Evolutionary conservation across 2,797 vertebrate species (phyloP), one percentile per base, ranked within the genome.

Genomic region (Philypnodon macrostomus): DNA sequence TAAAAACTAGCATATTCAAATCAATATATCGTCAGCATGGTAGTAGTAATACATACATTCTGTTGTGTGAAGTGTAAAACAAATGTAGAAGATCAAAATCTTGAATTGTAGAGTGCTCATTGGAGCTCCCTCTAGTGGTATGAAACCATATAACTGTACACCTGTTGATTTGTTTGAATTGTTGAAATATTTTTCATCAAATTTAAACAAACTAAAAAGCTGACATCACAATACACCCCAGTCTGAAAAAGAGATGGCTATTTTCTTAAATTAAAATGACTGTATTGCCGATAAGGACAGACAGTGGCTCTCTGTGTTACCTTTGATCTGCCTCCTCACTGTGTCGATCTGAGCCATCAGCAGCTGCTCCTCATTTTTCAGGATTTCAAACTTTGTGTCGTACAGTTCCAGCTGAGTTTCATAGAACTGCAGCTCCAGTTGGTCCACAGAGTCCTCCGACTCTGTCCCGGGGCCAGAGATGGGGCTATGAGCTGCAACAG

Each of bases 341-440:
- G 90, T 88, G 63, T 94, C 92, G 46, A 94, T 80, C 78, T 95
- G 93, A 38, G 91, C 90, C 70, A 93, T 49, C 53, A 98, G 89
- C 46, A 98, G 89, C 76, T 91, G 87, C 74, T 98, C 96, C 85
- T 98, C 95, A 21, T 94, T 90, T 79, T 90, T 96, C 75, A 98
- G 72, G 68, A 95, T 90, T 74, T 97, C 93, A 47, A 97, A 90
- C 70, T 95, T 94, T 69, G 92, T 71, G 49, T 95, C 92, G 8
- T 96, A 96, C 2, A 96, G 79, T 33, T 97, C 93, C 63, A 97
- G 77, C 33, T 98, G 95, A 1, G 84, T 88, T 79, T 96, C 93
- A 10, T 98, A 98, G 79, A 92, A 98, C 16, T 90, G 89, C 67
- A 96, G 85, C 82, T 98, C 96, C 77, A 98, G 82, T 58, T 89